Conservation (phyloP, 1,140 invertebrate genomes). For the Ephestia elutella region DNA sequence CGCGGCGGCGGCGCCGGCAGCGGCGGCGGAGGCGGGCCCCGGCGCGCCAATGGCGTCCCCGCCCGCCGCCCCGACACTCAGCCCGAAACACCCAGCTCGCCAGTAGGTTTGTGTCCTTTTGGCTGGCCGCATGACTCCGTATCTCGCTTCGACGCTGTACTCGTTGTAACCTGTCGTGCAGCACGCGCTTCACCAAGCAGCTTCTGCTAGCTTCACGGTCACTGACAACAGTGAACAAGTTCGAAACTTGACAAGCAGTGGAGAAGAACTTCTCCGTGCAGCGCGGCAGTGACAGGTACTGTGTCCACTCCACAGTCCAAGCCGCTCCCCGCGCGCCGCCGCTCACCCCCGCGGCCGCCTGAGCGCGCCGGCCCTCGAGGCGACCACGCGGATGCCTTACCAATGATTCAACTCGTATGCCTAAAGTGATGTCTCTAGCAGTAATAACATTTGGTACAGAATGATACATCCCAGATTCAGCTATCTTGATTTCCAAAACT, state of each 20-base stretch:
- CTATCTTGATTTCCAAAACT: neutral
- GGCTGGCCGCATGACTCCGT: conserved; percentile 76
- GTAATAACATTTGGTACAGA: conserved; percentile 2
- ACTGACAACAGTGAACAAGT: conserved; percentile 25
- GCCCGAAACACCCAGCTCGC: conserved; percentile 54
- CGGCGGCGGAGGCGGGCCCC: conserved; percentile 60
- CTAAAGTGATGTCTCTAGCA: conserved; percentile 3
- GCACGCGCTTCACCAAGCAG: conserved; percentile 59
- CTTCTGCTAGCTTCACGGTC: conserved; percentile 49
- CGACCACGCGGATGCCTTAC: conserved; percentile 39
- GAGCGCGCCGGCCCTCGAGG: conserved; percentile 31
- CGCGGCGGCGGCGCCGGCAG: conserved; percentile 32
- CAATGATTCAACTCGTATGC: conserved; percentile 48
- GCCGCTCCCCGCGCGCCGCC: conserved; percentile 29
- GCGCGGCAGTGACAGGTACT: conserved; percentile 57
- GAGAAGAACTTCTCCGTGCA: conserved; percentile 44
- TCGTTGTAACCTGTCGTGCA: conserved; percentile 61
- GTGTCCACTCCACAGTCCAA: conserved; percentile 38
- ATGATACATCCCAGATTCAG: neutral
- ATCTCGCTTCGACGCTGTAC: conserved; percentile 73
- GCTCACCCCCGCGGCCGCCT: conserved; percentile 27
- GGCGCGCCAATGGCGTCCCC: conserved; percentile 62
- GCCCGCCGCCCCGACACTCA: conserved; percentile 51
- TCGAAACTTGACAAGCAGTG: conserved; percentile 43
- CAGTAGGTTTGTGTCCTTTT: conserved; percentile 76